These are phyloP conservation scores for Noctilio leporinus DNA, from an alignment of 2,113 vertebrate genomes.

Conservation along the genomic window DNA sequence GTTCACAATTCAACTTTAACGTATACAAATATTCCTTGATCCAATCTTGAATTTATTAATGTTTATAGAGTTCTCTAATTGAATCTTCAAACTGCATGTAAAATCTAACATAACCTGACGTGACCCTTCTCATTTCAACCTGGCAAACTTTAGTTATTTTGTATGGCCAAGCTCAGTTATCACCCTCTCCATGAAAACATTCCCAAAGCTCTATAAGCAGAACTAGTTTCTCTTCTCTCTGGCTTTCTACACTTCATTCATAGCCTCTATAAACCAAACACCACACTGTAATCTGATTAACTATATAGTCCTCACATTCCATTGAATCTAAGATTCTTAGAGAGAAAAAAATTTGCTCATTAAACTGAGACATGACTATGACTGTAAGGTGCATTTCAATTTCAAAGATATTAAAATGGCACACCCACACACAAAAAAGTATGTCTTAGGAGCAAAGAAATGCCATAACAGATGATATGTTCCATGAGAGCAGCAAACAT, in stretches of 20 bases:
- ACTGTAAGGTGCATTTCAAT: neutral
- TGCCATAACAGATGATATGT: neutral
- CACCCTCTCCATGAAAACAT: neutral
- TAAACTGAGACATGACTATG: slow-evolving; percentile 8
- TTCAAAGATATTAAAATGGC: slow-evolving; percentile 16
- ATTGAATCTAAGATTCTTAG: neutral
- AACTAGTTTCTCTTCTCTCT: neutral
- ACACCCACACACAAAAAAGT: too few species aligned
- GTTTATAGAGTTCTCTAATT: neutral
- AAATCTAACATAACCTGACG: neutral
- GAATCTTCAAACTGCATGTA: neutral
- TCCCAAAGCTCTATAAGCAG: neutral
- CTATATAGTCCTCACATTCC: neutral
- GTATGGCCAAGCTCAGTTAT: neutral
- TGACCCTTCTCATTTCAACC: neutral
- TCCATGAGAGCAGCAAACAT: neutral
- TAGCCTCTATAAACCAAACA: neutral
- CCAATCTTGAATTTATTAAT: neutral
- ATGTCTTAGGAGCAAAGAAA: neutral
- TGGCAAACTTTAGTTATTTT: neutral
- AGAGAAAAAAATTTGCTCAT: neutral
- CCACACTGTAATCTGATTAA: neutral
- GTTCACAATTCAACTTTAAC: neutral
- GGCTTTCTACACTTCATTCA: neutral
- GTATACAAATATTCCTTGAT: neutral